These are phyloP conservation scores for Ormyrus labotus DNA, from an alignment of 2,888 invertebrate genomes.

Conservation along the genomic window DNA sequence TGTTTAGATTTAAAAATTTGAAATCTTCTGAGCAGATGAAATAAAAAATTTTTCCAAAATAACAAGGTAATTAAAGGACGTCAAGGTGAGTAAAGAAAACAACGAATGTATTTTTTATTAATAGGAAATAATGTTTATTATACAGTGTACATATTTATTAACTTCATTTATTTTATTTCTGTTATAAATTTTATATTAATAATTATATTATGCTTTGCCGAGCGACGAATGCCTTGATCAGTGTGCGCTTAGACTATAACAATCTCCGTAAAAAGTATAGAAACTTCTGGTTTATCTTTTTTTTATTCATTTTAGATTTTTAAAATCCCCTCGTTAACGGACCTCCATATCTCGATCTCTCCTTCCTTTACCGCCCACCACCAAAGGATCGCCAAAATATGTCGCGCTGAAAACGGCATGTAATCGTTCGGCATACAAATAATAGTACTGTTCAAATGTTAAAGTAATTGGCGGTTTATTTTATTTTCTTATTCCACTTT, in stretches of 20 bases:
- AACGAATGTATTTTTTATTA: conserved; percentile 66
- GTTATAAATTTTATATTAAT: conserved; percentile 76
- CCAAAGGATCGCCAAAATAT: conserved; percentile 74
- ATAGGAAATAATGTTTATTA: conserved; percentile 76
- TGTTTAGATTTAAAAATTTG: no score
- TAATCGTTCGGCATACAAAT: conserved; percentile 75
- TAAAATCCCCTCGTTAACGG: neutral
- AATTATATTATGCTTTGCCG: conserved; percentile 75
- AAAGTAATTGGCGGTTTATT: conserved; percentile 74
- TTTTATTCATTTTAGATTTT: conserved; percentile 57
- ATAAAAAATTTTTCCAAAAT: no score
- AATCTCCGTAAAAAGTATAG: conserved; percentile 76
- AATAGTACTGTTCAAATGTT: conserved; percentile 74
- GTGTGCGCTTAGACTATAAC: conserved; percentile 75
- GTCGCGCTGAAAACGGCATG: conserved; percentile 75
- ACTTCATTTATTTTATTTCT: conserved; percentile 76
- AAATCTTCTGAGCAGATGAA: no score
- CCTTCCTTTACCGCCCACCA: conserved; percentile 63
- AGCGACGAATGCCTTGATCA: conserved; percentile 75
- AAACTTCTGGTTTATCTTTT: conserved; percentile 71
- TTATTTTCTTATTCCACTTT: conserved; percentile 59
- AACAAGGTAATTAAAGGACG: no score
- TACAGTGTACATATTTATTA: conserved; percentile 76
- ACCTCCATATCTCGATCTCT: conserved; percentile 47
- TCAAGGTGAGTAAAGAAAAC: neutral